Evolutionary conservation across 1,140 invertebrate genomes (phyloP).

Genomic region (Carposina sasakii): DNA sequence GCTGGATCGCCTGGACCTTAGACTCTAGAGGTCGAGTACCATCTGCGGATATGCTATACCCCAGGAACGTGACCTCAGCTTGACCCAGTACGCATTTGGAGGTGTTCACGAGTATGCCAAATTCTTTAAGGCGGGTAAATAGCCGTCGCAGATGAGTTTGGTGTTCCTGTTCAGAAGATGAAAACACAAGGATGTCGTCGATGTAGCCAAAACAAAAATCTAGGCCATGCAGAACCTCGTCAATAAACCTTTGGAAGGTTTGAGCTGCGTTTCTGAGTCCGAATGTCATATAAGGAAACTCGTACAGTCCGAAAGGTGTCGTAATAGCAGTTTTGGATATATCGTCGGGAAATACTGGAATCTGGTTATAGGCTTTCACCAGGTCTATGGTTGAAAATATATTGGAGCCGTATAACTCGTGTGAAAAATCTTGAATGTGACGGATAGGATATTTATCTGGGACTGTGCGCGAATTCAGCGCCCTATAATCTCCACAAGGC

Average conservation of each 20-base stretch:
- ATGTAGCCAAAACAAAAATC: slow-evolving; percentile 54
- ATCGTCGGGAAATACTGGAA: slow-evolving; percentile 36
- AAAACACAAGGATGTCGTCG: slow-evolving; percentile 72
- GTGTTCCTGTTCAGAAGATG: slow-evolving; percentile 18
- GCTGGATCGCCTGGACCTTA: slow-evolving; percentile 5
- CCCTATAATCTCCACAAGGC: slow-evolving; percentile 66
- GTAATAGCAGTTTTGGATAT: slow-evolving; percentile 41
- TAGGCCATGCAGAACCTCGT: slow-evolving; percentile 42
- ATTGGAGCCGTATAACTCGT: slow-evolving; percentile 17
- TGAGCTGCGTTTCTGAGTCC: slow-evolving; percentile 45
- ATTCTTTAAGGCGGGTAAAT: slow-evolving; percentile 2
- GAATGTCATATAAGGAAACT: slow-evolving; percentile 43
- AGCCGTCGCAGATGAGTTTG: not conserved
- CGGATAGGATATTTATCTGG: slow-evolving; percentile 17
- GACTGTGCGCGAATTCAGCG: slow-evolving; percentile 45
- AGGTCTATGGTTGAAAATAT: slow-evolving; percentile 67
- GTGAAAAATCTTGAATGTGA: slow-evolving; percentile 8
- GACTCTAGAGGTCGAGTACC: slow-evolving; percentile 9
- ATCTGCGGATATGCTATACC: slow-evolving; percentile 7
- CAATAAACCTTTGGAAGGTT: slow-evolving; percentile 68
- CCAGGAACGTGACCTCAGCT: slow-evolving; percentile 13
- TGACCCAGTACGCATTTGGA: slow-evolving; percentile 6
- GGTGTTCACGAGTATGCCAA: slow-evolving; percentile 9
- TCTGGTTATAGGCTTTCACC: slow-evolving; percentile 59
- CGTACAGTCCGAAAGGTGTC: slow-evolving; percentile 43